Evolutionary conservation across 2,113 vertebrate species (phyloP), one percentile per base, ranked within the genome.

Genomic region (Picathartes gymnocephalus): DNA sequence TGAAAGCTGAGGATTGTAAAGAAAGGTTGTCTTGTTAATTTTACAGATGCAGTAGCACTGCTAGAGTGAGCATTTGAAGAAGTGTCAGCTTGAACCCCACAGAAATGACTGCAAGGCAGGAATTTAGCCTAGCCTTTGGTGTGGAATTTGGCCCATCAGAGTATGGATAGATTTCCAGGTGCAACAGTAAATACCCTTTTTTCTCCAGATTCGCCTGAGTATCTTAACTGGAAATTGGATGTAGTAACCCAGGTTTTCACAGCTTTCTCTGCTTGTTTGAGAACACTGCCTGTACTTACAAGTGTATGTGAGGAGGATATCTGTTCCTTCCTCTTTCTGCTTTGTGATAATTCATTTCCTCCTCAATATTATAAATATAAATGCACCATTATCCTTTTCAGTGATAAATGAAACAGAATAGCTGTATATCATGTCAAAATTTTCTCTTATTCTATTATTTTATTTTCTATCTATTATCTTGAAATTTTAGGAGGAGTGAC

Each of bases 261-360:
- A 62, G 62, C 40, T 90, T 94, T 84, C 47, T 66, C 42, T 76
- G 15, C 71, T 53, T 78, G 31, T 51, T 81, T 78, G 70, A 93
- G 39, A 89, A 58, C 17, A 23, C 28, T 81, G 17, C 30, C 27
- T 88, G 24, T 77, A n/a, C 65, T 66, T 79, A 71, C 11, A 71
- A 44, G 53, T 54, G 39, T 70, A 35, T 81, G 21, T 74, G 45
- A 94, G 44, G 44, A 92, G 35, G 10, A 9, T 83, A n/a, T 87
- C 54, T 92, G 15, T 80, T 78, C 39, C 37, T 65, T 91, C 58
- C 44, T 71, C 37, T 87, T 96, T 79, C 73, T 94, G 56, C 69
- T 88, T 76, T 69, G 89, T 96, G 95, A 88, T 61, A 87, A 69
- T 97, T 96, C 30, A 86, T 97, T 97, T 97, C 68, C 61, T 96